Conservation (phyloP, 2,888 invertebrate genomes). For the Aplocera efformata region DNA sequence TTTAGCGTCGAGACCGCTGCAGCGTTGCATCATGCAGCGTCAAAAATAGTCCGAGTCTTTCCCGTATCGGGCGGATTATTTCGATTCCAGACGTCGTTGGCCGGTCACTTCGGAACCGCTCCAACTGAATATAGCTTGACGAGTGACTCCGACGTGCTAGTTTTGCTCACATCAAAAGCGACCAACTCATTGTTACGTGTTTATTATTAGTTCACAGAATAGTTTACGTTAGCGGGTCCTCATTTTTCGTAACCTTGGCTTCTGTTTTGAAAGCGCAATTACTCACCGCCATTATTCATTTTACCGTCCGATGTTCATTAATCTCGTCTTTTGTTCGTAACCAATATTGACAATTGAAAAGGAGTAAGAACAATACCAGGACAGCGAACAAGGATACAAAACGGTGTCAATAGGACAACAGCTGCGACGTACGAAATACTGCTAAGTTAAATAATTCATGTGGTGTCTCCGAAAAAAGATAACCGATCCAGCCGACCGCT, state of each 20-base stretch:
- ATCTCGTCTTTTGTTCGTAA: constrained; percentile 36
- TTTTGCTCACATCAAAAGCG: constrained; percentile 57
- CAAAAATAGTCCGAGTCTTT: constrained; percentile 29
- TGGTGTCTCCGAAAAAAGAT: constrained; percentile 54
- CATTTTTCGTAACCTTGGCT: constrained; percentile 62
- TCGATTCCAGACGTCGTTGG: constrained; percentile 23
- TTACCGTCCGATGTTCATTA: constrained; percentile 33
- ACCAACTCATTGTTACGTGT: constrained; percentile 70
- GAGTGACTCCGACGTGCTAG: constrained; percentile 58
- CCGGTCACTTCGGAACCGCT: constrained; percentile 41
- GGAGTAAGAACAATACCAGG: constrained; percentile 29
- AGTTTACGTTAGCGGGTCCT: constrained; percentile 58
- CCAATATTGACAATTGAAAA: constrained; percentile 38
- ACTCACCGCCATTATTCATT: constrained; percentile 36
- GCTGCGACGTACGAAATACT: constrained; percentile 51
- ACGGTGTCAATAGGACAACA: constrained; percentile 63
- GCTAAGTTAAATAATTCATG: constrained; percentile 61
- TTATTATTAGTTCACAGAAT: constrained; percentile 70
- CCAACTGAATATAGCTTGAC: constrained; percentile 71
- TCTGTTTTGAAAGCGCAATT: constrained; percentile 47
- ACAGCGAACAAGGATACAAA: constrained; percentile 49
- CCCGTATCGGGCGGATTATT: constrained; percentile 21
- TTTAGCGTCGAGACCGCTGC: constrained; percentile 14
- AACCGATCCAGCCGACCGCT: constrained; percentile 51
- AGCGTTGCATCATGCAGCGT: constrained; percentile 26